A percentile compares a stretch with the other conserved stretches of the same genome.
Conservation (phyloP, 2,113 vertebrate species). For the Apteryx owenii region DNA sequence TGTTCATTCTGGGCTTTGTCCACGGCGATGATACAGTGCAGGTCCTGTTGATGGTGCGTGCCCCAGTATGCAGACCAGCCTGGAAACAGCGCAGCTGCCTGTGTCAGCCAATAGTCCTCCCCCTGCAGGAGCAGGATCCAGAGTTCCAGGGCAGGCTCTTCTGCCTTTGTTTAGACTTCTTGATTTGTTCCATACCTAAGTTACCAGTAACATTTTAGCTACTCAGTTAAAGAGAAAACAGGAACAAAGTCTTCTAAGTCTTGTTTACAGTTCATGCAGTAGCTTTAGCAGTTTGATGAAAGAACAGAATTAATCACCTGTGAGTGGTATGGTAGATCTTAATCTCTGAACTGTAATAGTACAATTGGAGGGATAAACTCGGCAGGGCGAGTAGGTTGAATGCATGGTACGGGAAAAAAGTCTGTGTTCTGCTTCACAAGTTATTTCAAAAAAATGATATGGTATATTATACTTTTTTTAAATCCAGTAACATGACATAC, state of each 20-base stretch:
- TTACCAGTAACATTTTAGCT: background rate
- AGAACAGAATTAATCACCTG: background rate
- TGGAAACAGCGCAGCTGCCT: background rate
- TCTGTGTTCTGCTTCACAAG: background rate
- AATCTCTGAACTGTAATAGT: background rate
- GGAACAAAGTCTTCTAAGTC: background rate
- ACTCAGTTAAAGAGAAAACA: background rate
- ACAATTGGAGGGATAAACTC: background rate
- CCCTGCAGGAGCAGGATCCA: background rate
- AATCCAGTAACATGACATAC: background rate
- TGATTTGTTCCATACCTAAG: fast-evolving
- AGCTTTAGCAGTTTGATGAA: background rate
- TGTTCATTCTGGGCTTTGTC: background rate
- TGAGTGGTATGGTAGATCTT: background rate
- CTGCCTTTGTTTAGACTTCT: fast-evolving
- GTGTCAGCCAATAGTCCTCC: background rate
- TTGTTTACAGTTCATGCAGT: fast-evolving
- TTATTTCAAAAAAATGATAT: background rate
- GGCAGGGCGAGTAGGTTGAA: background rate
- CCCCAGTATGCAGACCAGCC: background rate
- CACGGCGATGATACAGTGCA: background rate
- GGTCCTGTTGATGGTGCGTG: fast-evolving
- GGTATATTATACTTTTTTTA: background rate
- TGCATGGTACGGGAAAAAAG: background rate
- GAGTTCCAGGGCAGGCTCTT: background rate